A percentile compares a stretch with the other conserved stretches of the same genome.
Evolutionary conservation across 1,140 invertebrate genomes (phyloP).

Genomic region (Trichomalopsis sarcophagae): DNA sequence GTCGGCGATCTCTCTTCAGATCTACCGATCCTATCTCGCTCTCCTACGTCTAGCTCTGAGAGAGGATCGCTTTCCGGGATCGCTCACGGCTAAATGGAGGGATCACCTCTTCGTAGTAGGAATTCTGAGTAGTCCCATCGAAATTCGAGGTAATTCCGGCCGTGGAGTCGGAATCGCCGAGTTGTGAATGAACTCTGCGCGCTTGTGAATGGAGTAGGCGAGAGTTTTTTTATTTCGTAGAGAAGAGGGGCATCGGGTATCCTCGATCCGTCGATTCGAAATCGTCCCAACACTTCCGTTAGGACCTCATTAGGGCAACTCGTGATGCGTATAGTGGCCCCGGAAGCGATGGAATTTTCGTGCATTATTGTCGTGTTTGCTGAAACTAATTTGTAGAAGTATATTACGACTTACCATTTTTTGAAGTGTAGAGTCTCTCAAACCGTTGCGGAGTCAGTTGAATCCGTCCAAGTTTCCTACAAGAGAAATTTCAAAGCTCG

Average conservation of each 20-base stretch:
- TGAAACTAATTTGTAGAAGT: neutral
- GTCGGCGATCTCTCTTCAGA: conserved; percentile 36
- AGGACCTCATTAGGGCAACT: conserved; percentile 21
- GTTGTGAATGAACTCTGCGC: conserved; percentile 21
- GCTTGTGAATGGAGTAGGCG: neutral
- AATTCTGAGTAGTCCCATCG: conserved; percentile 26
- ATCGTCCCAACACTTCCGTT: conserved; percentile 30
- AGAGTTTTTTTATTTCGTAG: neutral
- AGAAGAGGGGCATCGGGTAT: neutral
- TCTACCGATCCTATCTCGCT: conserved; percentile 36
- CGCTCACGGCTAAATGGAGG: conserved; percentile 1
- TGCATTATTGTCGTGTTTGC: neutral
- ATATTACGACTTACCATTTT: neutral
- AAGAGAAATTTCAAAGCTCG: neutral
- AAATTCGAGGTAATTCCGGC: conserved; percentile 41
- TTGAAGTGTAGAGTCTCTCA: neutral
- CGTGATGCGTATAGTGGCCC: neutral
- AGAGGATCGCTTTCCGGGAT: conserved; percentile 40
- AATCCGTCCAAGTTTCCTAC: neutral
- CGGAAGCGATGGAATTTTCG: conserved; percentile 23
- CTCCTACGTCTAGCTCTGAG: neutral
- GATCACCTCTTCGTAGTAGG: conserved; percentile 7
- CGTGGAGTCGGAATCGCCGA: neutral
- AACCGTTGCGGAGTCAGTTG: too few relatives aligned
- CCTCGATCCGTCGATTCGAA: conserved; percentile 18